Conservation (phyloP, 1,140 invertebrate genomes). For the Apis florea region DNA sequence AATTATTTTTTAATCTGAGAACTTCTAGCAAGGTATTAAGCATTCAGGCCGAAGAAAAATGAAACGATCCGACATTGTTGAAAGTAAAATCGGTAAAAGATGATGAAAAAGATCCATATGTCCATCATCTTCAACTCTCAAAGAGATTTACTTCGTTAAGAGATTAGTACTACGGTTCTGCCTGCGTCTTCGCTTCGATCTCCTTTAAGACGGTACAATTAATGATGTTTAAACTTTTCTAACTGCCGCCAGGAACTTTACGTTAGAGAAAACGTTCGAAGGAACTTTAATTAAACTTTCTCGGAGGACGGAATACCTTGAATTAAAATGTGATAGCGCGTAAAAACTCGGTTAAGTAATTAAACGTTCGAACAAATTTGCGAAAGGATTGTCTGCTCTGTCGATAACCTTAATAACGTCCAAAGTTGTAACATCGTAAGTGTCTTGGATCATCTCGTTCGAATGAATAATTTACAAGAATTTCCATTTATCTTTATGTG, state of each 20-base stretch:
- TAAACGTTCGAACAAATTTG: slow-evolving; percentile 64
- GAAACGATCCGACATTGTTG: not conserved
- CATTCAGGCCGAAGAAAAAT: not conserved
- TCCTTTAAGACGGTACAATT: slow-evolving; percentile 57
- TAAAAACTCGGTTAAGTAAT: slow-evolving; percentile 68
- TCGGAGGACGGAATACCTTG: slow-evolving; percentile 56
- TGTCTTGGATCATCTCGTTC: slow-evolving; percentile 41
- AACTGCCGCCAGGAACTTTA: slow-evolving; percentile 67
- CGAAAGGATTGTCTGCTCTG: slow-evolving; percentile 26
- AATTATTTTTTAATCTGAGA: too few species aligned
- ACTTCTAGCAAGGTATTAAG: too few species aligned
- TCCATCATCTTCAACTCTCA: slow-evolving; percentile 36
- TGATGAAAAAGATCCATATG: not conserved
- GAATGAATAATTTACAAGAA: slow-evolving; percentile 38
- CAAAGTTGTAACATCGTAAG: slow-evolving; percentile 14
- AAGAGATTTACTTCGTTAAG: slow-evolving; percentile 59
- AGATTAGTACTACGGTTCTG: slow-evolving; percentile 56
- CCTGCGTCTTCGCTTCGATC: slow-evolving; percentile 48
- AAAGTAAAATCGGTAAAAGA: slow-evolving; percentile 1
- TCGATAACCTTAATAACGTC: slow-evolving; percentile 38
- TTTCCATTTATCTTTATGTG: not conserved
- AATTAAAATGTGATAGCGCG: slow-evolving; percentile 72
- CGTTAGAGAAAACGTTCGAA: slow-evolving; percentile 50
- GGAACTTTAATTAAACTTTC: slow-evolving; percentile 73
- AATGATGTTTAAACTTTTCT: slow-evolving; percentile 68